Percentiles rank a stretch among this genome's conserved stretches.
Evolutionary conservation across 2,888 invertebrate species (phyloP).

Genomic region (Lymantria monacha): DNA sequence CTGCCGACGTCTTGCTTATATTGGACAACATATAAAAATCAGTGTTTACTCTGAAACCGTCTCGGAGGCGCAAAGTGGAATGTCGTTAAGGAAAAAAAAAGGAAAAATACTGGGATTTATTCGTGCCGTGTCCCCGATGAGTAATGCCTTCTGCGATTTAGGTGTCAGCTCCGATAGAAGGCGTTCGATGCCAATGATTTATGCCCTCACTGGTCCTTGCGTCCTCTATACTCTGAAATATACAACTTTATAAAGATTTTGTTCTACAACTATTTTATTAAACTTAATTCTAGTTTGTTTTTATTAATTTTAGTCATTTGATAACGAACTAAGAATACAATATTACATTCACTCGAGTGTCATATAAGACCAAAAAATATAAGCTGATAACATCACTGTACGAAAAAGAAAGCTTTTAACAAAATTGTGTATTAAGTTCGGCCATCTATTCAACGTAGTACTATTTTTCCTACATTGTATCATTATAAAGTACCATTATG

Average conservation of each 20-base stretch:
- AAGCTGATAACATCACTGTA: no score
- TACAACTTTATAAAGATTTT: slow-evolving; percentile 29
- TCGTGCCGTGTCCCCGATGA: slow-evolving; percentile 52
- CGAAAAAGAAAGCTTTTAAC: no score
- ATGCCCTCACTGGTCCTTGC: slow-evolving; percentile 22
- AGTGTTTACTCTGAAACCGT: slow-evolving; percentile 30
- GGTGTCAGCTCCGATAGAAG: slow-evolving; percentile 42
- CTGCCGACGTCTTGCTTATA: slow-evolving; percentile 28
- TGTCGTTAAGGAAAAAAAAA: slow-evolving; percentile 42
- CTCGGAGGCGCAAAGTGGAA: slow-evolving; percentile 38
- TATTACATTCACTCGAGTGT: no score
- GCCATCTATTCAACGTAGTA: no score
- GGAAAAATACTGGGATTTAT: slow-evolving; percentile 45
- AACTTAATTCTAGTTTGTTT: not conserved
- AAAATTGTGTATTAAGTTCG: no score
- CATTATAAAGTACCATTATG: no score
- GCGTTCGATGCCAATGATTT: slow-evolving; percentile 43
- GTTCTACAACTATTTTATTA: slow-evolving; percentile 4
- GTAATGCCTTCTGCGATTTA: slow-evolving; percentile 58
- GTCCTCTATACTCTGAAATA: slow-evolving; percentile 29
- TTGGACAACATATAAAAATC: slow-evolving; percentile 35
- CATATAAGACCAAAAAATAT: no score
- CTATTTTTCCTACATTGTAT: no score
- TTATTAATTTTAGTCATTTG: not conserved
- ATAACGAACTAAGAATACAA: not conserved